Evolutionary conservation across 2,888 invertebrate genomes (phyloP), one percentile per base, ranked within the genome.

Genomic region (Drosophila peninsularis): DNA sequence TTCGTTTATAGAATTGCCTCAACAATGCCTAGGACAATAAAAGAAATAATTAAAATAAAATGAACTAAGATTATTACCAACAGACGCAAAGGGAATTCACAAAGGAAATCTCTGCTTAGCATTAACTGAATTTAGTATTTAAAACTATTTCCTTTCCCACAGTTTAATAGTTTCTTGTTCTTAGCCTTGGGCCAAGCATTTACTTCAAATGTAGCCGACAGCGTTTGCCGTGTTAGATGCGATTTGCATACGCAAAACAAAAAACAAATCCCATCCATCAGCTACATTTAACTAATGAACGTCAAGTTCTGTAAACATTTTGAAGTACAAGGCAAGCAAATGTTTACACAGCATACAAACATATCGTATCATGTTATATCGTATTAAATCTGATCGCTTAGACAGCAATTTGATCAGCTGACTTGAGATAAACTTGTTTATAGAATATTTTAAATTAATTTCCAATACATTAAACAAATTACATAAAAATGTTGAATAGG

Each of bases 391-490:
- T 39, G 13, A 50, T 50, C 10, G 50, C 36, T 50, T 53, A 30
- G 13, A 30, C 19, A 42, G 37, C 34, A 19, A 70, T 52, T 55
- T 58, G 37, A 60, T 55, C 49, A 56, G 42, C 37, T 55, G 32
- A 39, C 41, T 57, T n/a, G 42, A 36, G 19, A 44, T 34, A 45
- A 78, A 60, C 61, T 64, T 64, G 79, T 69, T 72, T 60, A 58
- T 13, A 39, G 65, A 39, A 45, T 37, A 37, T n/a, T 44, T 50
- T 45, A 44, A 61, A 60, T 44, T 54, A 54, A 58, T 66, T 67
- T 69, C 54, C 62, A 67, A 75, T 62, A 72, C 57, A 34, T 9
- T 13, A 57, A 75, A 73, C 65, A 36, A 45, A 21, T 37, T 5
- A 32, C 39, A 60, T 36, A 44, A 32, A 39, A 24, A 0, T 19